Conservation (phyloP, 2,888 invertebrate species). For the Lasioglossum marginatum region DNA sequence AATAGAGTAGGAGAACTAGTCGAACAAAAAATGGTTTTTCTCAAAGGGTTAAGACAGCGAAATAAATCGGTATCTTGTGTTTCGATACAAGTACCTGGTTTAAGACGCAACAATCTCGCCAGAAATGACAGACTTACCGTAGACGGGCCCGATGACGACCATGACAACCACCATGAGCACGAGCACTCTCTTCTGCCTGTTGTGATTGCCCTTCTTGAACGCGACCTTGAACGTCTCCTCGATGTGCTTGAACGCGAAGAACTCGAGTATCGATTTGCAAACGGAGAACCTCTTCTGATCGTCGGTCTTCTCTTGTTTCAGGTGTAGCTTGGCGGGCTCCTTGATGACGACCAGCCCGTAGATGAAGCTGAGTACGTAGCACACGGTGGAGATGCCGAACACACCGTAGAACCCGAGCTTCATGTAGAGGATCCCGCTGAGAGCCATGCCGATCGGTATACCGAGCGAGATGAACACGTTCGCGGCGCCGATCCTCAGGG, state of each 20-base stretch:
- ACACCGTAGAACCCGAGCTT: slow-evolving; percentile 93
- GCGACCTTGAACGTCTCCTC: slow-evolving; percentile 92
- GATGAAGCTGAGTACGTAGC: slow-evolving; percentile 90
- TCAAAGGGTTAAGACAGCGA: no score
- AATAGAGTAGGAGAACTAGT: no score
- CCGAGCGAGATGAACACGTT: slow-evolving; percentile 95
- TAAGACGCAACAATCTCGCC: background rate
- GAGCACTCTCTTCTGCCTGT: slow-evolving; percentile 90
- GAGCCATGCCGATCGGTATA: slow-evolving; percentile 94
- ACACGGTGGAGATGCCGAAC: slow-evolving; percentile 90
- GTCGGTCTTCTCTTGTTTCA: slow-evolving; percentile 64
- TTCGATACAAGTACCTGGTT: no score
- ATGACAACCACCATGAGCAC: slow-evolving; percentile 92
- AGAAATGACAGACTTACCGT: slow-evolving; percentile 87
- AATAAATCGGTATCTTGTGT: background rate
- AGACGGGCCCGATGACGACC: slow-evolving; percentile 94
- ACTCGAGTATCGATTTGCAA: slow-evolving; percentile 87
- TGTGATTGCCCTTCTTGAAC: slow-evolving; percentile 91
- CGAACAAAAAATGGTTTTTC: no score
- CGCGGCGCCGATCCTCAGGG: slow-evolving; percentile 93
- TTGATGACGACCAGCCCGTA: slow-evolving; percentile 91
- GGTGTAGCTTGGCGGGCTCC: slow-evolving; percentile 85
- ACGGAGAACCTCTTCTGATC: slow-evolving; percentile 80
- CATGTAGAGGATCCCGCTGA: slow-evolving; percentile 92
- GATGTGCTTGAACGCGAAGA: slow-evolving; percentile 92